These are phyloP conservation scores for Archips crataeganus DNA, from an alignment of 2,888 invertebrate genomes.

Conservation along the genomic window DNA sequence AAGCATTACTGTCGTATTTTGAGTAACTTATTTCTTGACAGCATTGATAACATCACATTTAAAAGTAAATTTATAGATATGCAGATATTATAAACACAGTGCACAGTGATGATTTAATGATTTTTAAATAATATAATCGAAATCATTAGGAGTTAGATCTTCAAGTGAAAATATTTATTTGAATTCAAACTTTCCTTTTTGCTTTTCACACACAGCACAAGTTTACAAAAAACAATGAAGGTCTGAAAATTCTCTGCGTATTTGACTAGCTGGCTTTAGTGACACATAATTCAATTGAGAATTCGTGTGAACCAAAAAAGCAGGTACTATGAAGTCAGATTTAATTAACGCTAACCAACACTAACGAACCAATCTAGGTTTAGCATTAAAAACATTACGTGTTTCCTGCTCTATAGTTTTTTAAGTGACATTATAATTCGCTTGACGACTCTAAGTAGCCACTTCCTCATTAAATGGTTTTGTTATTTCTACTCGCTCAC, in stretches of 20 bases:
- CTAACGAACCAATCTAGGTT: slow-evolving; percentile 76
- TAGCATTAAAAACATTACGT: slow-evolving; percentile 76
- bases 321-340: slow-evolving; percentile 47
- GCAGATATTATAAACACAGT: neutral
- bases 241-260: neutral
- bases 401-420: slow-evolving; percentile 77
- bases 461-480: slow-evolving; percentile 83
- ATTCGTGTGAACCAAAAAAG: slow-evolving; percentile 36
- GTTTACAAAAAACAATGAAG: neutral
- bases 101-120: neutral
- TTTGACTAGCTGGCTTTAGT: neutral
- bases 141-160: slow-evolving; percentile 28
- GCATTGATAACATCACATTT: slow-evolving; percentile 2
- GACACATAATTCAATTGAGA: slow-evolving; percentile 26
- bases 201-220: neutral
- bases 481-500: slow-evolving; percentile 74
- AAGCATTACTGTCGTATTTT: neutral
- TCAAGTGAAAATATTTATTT: slow-evolving; percentile 9
- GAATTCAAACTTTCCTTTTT: slow-evolving; percentile 19
- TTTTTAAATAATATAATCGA: slow-evolving; percentile 16
- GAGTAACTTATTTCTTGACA: slow-evolving; percentile 10
- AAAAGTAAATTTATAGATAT: slow-evolving; percentile 19
- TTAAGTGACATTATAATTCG: slow-evolving; percentile 81
- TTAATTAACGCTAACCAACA: slow-evolving; percentile 58
- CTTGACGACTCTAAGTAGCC: slow-evolving; percentile 73